These are phyloP conservation scores for Brotula barbata DNA, from an alignment of 2,797 vertebrate species.

Conservation along the genomic window DNA sequence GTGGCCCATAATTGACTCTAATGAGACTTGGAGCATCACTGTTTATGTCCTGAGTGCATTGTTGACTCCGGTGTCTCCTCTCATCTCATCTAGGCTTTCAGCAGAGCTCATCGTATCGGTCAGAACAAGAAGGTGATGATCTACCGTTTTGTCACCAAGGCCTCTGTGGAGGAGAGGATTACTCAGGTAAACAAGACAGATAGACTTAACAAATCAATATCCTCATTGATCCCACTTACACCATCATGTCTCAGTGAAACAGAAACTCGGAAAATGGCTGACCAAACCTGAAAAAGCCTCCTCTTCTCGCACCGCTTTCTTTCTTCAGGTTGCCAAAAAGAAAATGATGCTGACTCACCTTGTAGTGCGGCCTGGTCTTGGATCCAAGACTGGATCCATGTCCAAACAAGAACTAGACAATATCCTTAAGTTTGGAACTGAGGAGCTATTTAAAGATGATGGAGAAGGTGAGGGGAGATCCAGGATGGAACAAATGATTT, in stretches of 20 bases:
- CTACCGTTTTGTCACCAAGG: constrained; percentile 97
- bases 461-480: constrained; percentile 54
- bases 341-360: constrained; percentile 99
- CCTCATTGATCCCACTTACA: no score
- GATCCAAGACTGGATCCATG: constrained; percentile 98
- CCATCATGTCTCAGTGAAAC: no score
- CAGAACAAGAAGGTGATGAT: constrained; percentile 99
- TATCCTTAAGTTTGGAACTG: constrained; percentile 97
- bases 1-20: no score
- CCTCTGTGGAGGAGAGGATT: constrained; percentile 96
- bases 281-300: no score
- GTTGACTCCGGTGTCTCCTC: neutral
- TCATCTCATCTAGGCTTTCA: constrained; percentile 85
- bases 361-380: constrained; percentile 94
- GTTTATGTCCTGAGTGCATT: no score
- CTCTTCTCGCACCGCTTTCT: neutral
- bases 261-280: no score
- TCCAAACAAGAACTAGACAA: constrained; percentile 98
- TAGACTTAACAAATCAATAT: neutral
- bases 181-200: constrained; percentile 77
- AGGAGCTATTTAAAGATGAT: constrained; percentile 95
- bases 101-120: constrained; percentile 97
- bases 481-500: neutral
- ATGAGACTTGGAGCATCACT: neutral
- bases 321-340: constrained; percentile 90